Evolutionary conservation across 2,797 vertebrate genomes (phyloP).

Genomic region (Lerista edwardsae): DNA sequence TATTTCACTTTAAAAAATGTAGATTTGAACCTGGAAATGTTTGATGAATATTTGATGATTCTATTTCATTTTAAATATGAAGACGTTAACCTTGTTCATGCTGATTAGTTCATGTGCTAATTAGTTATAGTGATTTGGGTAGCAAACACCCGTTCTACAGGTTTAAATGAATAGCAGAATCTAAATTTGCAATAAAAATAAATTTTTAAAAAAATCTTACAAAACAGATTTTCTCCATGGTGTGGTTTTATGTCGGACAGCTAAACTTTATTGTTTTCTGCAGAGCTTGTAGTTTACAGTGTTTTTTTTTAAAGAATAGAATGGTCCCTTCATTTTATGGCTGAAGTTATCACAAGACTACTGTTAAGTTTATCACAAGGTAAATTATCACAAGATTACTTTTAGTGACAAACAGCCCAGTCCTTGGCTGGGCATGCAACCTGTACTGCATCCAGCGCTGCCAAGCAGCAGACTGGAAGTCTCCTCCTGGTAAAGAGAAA

Average conservation of each 20-base stretch:
- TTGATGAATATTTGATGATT: constrained; percentile 47
- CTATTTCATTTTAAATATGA: constrained; percentile 35
- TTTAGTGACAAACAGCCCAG: background rate
- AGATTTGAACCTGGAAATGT: background rate
- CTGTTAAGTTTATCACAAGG: too few relatives aligned
- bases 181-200: constrained; percentile 5
- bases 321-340: background rate
- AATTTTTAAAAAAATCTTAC: background rate
- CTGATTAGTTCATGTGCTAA: constrained; percentile 23
- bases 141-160: background rate
- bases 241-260: constrained; percentile 48
- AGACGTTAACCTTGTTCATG: constrained; percentile 24
- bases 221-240: constrained; percentile 56
- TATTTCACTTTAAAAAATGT: constrained; percentile 24
- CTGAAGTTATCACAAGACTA: background rate
- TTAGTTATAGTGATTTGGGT: constrained; percentile 31
- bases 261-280: background rate
- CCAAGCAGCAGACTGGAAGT: too few relatives aligned
- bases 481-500: too few relatives aligned
- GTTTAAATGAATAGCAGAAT: constrained; percentile 10
- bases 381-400: background rate
- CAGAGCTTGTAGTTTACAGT: background rate
- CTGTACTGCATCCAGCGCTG: too few relatives aligned
- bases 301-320: background rate
- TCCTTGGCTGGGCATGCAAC: too few relatives aligned